Percentiles rank a stretch among this genome's conserved stretches.
Conservation (phyloP, 2,797 vertebrate genomes). For the Botia almorhae region DNA sequence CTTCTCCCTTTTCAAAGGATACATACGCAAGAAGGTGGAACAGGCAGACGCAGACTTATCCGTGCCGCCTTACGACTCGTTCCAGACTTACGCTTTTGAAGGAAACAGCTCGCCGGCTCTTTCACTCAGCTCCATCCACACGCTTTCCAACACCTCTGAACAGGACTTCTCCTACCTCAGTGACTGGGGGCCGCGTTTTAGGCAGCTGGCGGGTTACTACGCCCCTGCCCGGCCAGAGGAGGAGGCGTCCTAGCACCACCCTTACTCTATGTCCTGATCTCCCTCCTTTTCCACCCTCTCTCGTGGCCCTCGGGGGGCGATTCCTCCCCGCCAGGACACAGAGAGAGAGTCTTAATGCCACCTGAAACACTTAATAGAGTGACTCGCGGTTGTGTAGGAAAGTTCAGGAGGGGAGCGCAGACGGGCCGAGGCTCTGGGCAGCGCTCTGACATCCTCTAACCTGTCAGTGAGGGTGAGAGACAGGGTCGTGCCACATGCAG, state of each 20-base stretch:
- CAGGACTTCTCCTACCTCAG: slow-evolving; percentile 97
- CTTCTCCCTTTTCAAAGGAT: slow-evolving; percentile 95
- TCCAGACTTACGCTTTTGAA: slow-evolving; percentile 98
- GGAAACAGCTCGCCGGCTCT: slow-evolving; percentile 88
- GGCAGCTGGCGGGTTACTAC: slow-evolving; percentile 93
- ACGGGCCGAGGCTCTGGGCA: slow-evolving; percentile 11
- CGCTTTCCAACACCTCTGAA: slow-evolving; percentile 89
- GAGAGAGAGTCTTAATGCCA: slow-evolving; percentile 41
- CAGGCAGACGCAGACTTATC: slow-evolving; percentile 91
- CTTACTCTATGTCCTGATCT: slow-evolving; percentile 52
- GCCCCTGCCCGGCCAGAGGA: slow-evolving; percentile 85
- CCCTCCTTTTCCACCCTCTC: slow-evolving; percentile 21
- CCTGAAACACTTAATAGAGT: slow-evolving; percentile 23
- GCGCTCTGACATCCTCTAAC: slow-evolving; percentile 43
- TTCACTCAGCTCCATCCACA: slow-evolving; percentile 96
- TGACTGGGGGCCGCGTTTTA: slow-evolving; percentile 94
- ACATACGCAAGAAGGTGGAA: slow-evolving; percentile 95
- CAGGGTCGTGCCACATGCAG: slow-evolving; percentile 31
- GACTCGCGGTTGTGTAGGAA: slow-evolving; percentile 41
- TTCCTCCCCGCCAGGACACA: slow-evolving; percentile 58
- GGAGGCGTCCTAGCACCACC: slow-evolving; percentile 86
- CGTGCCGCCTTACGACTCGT: slow-evolving; percentile 97
- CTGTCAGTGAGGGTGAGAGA: slow-evolving; percentile 38
- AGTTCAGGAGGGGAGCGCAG: slow-evolving; percentile 16
- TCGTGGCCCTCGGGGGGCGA: slow-evolving; percentile 49